These are phyloP conservation scores for Darevskia nairensis DNA, from an alignment of 2,797 vertebrate genomes.

Conservation along the genomic window DNA sequence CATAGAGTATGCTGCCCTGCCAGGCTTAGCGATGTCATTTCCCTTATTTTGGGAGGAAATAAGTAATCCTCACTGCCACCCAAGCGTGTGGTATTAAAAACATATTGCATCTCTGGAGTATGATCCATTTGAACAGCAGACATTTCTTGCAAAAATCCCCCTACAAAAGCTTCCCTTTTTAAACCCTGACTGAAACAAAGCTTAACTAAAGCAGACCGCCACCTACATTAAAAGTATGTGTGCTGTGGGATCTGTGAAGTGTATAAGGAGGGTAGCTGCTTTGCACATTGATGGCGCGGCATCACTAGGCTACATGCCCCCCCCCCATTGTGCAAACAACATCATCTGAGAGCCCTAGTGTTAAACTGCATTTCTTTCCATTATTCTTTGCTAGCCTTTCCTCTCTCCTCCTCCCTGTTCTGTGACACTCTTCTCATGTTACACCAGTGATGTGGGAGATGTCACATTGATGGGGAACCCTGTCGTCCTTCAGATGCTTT, in stretches of 20 bases:
- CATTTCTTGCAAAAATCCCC: neutral
- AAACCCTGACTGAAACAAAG: constrained; percentile 8
- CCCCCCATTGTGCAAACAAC: too few species aligned
- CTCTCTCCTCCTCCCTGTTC: neutral
- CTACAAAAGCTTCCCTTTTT: neutral
- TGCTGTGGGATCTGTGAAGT: too few species aligned
- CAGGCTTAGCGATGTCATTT: too few species aligned
- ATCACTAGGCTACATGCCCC: too few species aligned
- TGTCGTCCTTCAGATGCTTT: too few species aligned
- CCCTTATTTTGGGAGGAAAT: too few species aligned
- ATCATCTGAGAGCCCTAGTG: too few species aligned
- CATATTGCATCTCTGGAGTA: neutral
- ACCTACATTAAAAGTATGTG: too few species aligned
- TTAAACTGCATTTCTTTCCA: neutral
- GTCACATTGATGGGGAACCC: neutral
- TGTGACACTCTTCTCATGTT: neutral
- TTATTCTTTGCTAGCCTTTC: neutral
- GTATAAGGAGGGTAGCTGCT: too few species aligned
- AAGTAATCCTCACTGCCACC: neutral
- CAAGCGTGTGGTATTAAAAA: neutral
- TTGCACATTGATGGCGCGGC: too few species aligned
- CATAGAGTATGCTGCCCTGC: too few species aligned
- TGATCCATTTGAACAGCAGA: neutral
- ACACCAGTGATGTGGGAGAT: neutral
- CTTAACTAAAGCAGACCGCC: neutral